A percentile compares a stretch with the other conserved stretches of the same genome.
phyloP scores from a whole-genome alignment of 2,888 invertebrate genomes.

The Pegoplata infirma region DNA sequence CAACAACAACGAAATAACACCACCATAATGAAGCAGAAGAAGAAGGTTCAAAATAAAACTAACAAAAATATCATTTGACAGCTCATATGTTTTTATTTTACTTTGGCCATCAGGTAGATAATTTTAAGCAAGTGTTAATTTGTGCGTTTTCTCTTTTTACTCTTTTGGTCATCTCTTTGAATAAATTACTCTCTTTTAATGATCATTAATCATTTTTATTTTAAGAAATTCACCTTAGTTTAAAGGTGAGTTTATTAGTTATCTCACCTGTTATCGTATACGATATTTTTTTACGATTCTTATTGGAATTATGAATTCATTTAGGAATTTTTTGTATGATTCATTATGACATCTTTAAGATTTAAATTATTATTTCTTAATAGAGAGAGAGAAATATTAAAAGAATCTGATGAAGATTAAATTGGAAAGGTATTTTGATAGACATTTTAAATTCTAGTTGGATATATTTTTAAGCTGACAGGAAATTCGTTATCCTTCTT shows the following conservation, averaged over 20 bases:
- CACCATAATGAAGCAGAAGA: slow-evolving; percentile 16
- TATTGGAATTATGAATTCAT: slow-evolving; percentile 31
- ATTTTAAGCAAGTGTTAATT: slow-evolving; percentile 30
- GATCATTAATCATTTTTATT: slow-evolving; percentile 21
- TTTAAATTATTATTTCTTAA: too few relatives aligned
- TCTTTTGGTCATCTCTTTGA: not conserved
- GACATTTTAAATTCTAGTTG: too few relatives aligned
- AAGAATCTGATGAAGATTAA: too few relatives aligned
- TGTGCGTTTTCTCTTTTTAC: slow-evolving; percentile 1
- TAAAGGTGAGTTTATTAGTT: not conserved
- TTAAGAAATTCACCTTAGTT: slow-evolving; percentile 34
- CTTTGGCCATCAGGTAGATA: slow-evolving; percentile 42
- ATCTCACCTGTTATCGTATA: slow-evolving; percentile 54
- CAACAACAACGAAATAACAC: slow-evolving; percentile 34
- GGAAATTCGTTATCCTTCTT: too few relatives aligned
- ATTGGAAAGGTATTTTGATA: too few relatives aligned
- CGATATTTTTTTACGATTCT: slow-evolving; percentile 45
- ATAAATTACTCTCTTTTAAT: slow-evolving; percentile 16
- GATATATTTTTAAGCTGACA: too few relatives aligned
- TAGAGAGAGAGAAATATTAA: too few relatives aligned
- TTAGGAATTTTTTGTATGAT: slow-evolving; percentile 12
- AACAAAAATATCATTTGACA: slow-evolving; percentile 45
- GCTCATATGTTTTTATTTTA: slow-evolving; percentile 5
- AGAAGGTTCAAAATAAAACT: too few relatives aligned
- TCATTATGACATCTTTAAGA: slow-evolving; percentile 2